Conservation (phyloP, 2,888 invertebrate genomes). For the Sinodicranocentrus sp. region DNA sequence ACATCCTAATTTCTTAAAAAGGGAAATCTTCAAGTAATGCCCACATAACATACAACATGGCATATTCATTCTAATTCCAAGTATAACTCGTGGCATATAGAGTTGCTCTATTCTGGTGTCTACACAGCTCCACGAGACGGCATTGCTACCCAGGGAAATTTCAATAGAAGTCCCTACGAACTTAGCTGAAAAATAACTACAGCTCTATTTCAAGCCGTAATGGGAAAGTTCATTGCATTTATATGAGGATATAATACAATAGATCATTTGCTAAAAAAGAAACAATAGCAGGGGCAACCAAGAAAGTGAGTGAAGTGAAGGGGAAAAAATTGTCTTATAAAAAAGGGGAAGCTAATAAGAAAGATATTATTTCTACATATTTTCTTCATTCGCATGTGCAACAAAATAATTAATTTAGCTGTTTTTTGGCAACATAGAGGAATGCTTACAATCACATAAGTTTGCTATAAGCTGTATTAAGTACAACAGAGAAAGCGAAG, state of each 20-base stretch:
- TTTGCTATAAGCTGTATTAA: slow-evolving; percentile 23
- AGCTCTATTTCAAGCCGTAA: slow-evolving; percentile 13
- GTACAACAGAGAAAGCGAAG: neutral
- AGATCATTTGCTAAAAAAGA: neutral
- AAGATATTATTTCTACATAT: slow-evolving; percentile 5
- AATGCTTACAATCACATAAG: slow-evolving; percentile 19
- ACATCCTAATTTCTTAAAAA: slow-evolving; percentile 26
- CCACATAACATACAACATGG: neutral
- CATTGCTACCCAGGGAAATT: slow-evolving; percentile 25
- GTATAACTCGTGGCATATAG: no score
- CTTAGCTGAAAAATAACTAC: slow-evolving; percentile 28
- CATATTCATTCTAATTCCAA: no score
- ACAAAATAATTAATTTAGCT: slow-evolving; percentile 54
- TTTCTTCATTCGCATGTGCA: slow-evolving; percentile 29
- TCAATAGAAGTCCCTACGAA: neutral
- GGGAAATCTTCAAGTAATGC: slow-evolving; percentile 1
- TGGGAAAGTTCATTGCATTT: slow-evolving; percentile 17
- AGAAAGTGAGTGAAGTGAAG: slow-evolving; percentile 29
- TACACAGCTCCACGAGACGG: neutral
- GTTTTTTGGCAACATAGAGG: slow-evolving; percentile 39
- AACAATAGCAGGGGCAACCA: neutral
- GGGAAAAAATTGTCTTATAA: slow-evolving; percentile 36
- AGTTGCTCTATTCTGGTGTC: slow-evolving; percentile 1
- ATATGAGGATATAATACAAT: neutral
- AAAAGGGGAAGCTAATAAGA: neutral